Conservation (phyloP, 2,888 invertebrate species). For the Uropetala carovei region DNA sequence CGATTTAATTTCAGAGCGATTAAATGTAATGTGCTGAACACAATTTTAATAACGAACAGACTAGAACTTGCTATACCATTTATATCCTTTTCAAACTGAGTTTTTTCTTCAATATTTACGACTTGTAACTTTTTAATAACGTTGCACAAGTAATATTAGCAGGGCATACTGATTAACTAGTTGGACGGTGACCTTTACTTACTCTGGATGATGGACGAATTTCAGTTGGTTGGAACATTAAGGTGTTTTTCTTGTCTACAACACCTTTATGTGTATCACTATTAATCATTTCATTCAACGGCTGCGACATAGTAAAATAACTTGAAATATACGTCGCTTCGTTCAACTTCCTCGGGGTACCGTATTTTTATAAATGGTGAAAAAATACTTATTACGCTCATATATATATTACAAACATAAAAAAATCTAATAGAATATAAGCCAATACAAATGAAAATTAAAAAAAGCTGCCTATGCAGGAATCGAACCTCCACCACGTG, state of each 20-base stretch:
- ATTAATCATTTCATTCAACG: constrained; percentile 38
- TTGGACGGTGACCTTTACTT: background rate
- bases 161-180: background rate
- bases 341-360: no score
- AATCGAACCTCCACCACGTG: background rate
- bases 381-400: background rate
- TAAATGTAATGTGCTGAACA: background rate
- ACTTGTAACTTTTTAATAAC: background rate
- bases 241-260: background rate
- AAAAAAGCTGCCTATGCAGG: constrained; percentile 4
- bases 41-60: no score
- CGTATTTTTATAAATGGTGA: no score
- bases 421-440: background rate
- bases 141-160: background rate
- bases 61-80: no score
- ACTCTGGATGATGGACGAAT: constrained; percentile 13
- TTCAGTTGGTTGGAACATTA: background rate
- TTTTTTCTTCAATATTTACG: background rate
- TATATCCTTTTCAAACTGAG: background rate
- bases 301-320: constrained; percentile 36
- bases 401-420: background rate
- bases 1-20: background rate
- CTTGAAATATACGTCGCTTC: background rate
- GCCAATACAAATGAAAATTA: background rate
- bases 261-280: constrained; percentile 29